Percentiles rank a stretch among this genome's conserved stretches.
These are phyloP conservation scores for Mesembrinibis cayennensis DNA, from an alignment of 2,113 vertebrate species.

Conservation along the genomic window DNA sequence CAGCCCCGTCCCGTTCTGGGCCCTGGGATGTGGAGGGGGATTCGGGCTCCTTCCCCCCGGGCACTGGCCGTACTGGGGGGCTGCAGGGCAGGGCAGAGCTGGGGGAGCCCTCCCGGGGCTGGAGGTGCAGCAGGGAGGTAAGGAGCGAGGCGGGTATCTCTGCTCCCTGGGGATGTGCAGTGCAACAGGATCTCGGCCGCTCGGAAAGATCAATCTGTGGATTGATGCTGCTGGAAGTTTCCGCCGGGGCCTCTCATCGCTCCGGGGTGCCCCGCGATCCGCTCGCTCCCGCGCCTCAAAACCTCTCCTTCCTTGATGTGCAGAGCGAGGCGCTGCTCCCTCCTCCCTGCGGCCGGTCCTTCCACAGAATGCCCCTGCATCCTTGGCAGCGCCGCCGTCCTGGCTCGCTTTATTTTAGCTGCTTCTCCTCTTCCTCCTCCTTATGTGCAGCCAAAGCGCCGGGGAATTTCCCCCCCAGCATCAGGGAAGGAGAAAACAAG, in stretches of 20 bases:
- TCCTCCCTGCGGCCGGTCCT: background rate
- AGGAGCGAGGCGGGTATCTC: accelerated
- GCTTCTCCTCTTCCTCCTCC: background rate
- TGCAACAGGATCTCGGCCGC: accelerated
- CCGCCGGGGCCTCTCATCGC: accelerated
- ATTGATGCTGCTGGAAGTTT: background rate
- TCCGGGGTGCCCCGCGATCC: background rate
- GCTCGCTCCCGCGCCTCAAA: background rate
- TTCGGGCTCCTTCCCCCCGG: background rate
- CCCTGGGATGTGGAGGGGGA: accelerated
- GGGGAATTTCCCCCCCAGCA: background rate
- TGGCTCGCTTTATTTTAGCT: background rate
- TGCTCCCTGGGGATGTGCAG: background rate
- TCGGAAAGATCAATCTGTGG: background rate
- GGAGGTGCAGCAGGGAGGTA: background rate
- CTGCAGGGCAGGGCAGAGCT: background rate
- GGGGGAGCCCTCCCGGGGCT: background rate
- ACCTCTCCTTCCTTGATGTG: background rate
- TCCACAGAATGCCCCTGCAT: background rate
- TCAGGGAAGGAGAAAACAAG: background rate
- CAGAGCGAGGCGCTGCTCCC: background rate
- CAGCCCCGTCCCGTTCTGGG: background rate
- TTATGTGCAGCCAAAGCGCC: background rate
- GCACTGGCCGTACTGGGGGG: background rate
- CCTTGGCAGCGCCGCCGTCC: accelerated